Percentiles rank a stretch among this genome's conserved stretches.
Conservation (phyloP, 1,140 invertebrate species). For the Anoplolepis gracilipes region DNA sequence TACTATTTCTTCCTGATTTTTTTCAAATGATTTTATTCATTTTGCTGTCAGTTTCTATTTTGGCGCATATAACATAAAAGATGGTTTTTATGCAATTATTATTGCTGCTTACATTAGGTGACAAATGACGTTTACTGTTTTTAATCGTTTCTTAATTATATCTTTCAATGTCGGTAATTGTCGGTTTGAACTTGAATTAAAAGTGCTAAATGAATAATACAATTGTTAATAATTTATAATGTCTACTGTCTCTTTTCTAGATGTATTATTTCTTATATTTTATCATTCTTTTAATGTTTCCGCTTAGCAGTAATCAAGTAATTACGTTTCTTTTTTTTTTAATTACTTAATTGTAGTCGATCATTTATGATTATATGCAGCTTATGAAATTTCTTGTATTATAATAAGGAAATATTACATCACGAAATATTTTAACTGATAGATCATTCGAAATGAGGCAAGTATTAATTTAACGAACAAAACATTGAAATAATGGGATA, state of each 20-base stretch:
- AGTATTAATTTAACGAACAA: not conserved
- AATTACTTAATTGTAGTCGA: not conserved
- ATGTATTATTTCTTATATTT: no score
- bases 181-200: no score
- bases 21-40: not conserved
- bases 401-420: not conserved
- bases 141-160: no score
- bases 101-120: no score
- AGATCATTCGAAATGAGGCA: not conserved
- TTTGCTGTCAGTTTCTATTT: not conserved
- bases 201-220: no score
- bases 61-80: not conserved
- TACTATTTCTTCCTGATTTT: not conserved
- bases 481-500: not conserved
- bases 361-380: not conserved
- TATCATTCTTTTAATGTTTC: no score
- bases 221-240: not conserved
- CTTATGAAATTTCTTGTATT: not conserved
- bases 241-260: not conserved
- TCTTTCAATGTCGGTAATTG: no score
- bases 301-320: not conserved
- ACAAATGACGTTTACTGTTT: no score
- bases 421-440: slow-evolving; percentile 12
- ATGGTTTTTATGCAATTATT: no score
- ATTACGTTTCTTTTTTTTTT: not conserved